Conservation (phyloP, 1,140 invertebrate genomes). For the Drosophila nikananu region DNA sequence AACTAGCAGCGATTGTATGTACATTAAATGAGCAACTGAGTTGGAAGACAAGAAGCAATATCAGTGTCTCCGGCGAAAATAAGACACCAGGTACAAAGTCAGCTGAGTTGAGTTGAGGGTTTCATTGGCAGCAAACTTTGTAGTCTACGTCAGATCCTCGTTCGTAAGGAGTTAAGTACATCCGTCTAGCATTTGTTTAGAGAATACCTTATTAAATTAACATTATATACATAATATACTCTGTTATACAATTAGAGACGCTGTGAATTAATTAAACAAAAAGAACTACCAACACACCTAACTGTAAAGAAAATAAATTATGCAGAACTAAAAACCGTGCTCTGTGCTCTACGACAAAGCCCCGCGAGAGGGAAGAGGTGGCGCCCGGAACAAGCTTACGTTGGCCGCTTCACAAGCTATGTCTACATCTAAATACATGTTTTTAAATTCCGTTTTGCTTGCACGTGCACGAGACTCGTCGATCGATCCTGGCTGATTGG, state of each 20-base stretch:
- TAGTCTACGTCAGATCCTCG: conserved; percentile 40
- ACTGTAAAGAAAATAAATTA: conserved; percentile 66
- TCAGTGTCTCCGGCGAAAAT: conserved; percentile 17
- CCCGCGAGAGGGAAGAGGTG: conserved; percentile 52
- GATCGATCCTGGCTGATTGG: conserved; percentile 30
- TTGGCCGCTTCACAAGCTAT: conserved; percentile 39
- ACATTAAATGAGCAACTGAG: conserved; percentile 34
- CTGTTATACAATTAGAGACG: conserved; percentile 76
- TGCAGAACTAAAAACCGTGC: conserved; percentile 64
- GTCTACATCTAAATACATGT: conserved; percentile 5
- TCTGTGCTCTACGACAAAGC: conserved; percentile 47
- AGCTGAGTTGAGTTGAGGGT: conserved; percentile 19
- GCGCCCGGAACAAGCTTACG: conserved; percentile 38
- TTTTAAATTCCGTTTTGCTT: conserved; percentile 56
- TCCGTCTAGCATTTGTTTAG: conserved; percentile 57
- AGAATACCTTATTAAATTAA: conserved; percentile 67
- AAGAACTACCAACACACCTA: conserved; percentile 62
- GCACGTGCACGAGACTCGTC: conserved; percentile 64
- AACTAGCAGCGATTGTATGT: conserved; percentile 36
- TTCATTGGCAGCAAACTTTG: conserved; percentile 32
- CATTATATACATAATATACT: conserved; percentile 73
- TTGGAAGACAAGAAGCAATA: conserved; percentile 19
- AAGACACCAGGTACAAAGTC: not conserved
- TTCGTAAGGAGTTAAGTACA: conserved; percentile 55
- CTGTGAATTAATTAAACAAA: conserved; percentile 77